Base-by-base conservation (phyloP, 2,113 vertebrate genomes). In the Scartelaos histophorus region DNA sequence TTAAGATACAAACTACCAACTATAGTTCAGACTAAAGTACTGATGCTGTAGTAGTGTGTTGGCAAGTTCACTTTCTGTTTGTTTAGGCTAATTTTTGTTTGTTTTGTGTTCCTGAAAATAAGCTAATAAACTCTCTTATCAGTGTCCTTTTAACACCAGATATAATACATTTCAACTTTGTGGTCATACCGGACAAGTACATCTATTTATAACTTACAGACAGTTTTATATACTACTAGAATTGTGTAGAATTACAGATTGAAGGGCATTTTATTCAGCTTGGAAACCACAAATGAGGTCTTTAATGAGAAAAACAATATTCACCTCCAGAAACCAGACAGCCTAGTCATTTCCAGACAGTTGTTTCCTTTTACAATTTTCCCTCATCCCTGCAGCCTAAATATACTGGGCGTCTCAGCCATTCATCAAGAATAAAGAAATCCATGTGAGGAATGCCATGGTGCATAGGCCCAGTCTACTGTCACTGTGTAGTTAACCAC, bases 341-440 rank as follows among this genome's bases (percentile, higher is more conserved):
- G 60, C 46, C 60, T 19, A 34, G 7, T 35, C 13, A 34, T 38
- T 35, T 64, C 61, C 61, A 68, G 74, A 21, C 69, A 43, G 15
- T 67, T 17, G 7, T 29, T 70, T 61, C 70, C 65, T 67, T 34
- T 21, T 73, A 67, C 24, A 71, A 35, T 47, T 77, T 67, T 77
- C 57, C 24, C 67, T 15, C 24, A n/a, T 60, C 34, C 17, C 7
- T 56, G 35, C 34, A 64, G 34, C 34, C 34, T n/a, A 64, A 58
- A 58, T n/a, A 64, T 35, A n/a, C 61, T 21, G 35, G 60, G 60
- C 34, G 17, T 38, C 16, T 38, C 1, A 64, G 34, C 34, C 17
- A 64, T n/a, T 35, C 29, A 62, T 35, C 29, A 35, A 19, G 25
- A 62, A 62, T 29, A 35, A 34, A 62, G 60, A 62, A 34, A 62